Evolutionary conservation across 2,113 vertebrate species (phyloP).

Genomic region (Stercorarius parasiticus): DNA sequence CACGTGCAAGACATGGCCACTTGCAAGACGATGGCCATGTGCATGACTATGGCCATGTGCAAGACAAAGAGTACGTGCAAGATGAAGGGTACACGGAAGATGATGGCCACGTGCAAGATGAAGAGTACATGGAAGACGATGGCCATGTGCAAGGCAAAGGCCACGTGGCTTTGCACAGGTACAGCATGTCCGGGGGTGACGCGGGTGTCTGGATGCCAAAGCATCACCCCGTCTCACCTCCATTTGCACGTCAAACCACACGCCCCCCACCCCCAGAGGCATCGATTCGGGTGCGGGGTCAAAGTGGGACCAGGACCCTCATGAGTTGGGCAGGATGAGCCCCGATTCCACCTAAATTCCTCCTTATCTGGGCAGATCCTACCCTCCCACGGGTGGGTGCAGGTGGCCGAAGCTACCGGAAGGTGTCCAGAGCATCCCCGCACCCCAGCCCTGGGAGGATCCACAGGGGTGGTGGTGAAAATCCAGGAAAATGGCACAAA

Average conservation of each 20-base stretch:
- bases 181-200: accelerated
- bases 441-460: accelerated
- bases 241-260: accelerated
- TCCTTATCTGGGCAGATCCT: too few relatives aligned
- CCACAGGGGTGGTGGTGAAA: accelerated
- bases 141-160: background rate
- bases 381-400: accelerated
- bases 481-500: background rate
- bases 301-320: accelerated
- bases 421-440: background rate
- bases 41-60: background rate
- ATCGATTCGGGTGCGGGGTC: background rate
- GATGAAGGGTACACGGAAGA: background rate
- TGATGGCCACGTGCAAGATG: background rate
- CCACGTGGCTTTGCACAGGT: background rate
- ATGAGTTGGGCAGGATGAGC: accelerated
- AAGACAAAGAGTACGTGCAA: background rate
- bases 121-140: background rate
- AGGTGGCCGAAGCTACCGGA: accelerated
- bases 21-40: background rate
- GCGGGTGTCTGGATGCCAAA: accelerated
- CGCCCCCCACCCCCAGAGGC: background rate
- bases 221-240: accelerated
- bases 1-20: background rate
- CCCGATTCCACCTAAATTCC: background rate